Base-by-base conservation (phyloP, 2,113 vertebrate genomes). In the Gallinago jamesoni region DNA sequence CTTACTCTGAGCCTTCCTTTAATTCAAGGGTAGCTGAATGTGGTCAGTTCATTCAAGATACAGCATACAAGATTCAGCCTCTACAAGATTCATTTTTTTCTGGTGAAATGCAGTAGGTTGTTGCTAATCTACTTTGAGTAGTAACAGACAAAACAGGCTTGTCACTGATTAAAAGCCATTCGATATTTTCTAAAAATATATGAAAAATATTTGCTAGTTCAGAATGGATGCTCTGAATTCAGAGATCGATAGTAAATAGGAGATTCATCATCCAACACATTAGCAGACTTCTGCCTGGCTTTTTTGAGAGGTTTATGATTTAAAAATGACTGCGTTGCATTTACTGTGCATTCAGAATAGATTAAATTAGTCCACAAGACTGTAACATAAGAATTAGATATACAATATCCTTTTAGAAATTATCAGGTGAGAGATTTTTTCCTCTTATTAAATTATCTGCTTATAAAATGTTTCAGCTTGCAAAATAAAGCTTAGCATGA, bases 101-200 rank as follows among this genome's bases (percentile, higher is more conserved):
- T 48, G 8, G 28, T 89, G 60, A 90, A 93, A 78, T 70, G 43
- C 69, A 72, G 31, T 70, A 80, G 24, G 52, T 35, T 50, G 8
- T 48, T 76, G 45, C 30, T 85, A 86, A 76, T 93, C 70, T 73
- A 48, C 31, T 75, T 87, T 41, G 48, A 89, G 66, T 20, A 39
- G 30, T 83, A 84, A 59, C 55, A 93, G 31, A 83, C 30, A 37
- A 93, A 95, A 62, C 11, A 80, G 25, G 16, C 39, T 80, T 93
- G 93, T 91, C 48, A n/a, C 59, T 94, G 81, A 96, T 94, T 91
- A 96, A 96, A 7, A 72, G 43, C 21, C 53, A 70, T 76, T 96
- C 96, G 80, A 89, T 96, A 85, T 89, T 92, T 96, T 96, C 93
- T 91, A 95, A 96, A 97, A 95, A 94, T 85, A 95, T 57, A 84